phyloP scores from a whole-genome alignment of 2,797 vertebrate genomes.

The Gadopsis marmoratus region DNA sequence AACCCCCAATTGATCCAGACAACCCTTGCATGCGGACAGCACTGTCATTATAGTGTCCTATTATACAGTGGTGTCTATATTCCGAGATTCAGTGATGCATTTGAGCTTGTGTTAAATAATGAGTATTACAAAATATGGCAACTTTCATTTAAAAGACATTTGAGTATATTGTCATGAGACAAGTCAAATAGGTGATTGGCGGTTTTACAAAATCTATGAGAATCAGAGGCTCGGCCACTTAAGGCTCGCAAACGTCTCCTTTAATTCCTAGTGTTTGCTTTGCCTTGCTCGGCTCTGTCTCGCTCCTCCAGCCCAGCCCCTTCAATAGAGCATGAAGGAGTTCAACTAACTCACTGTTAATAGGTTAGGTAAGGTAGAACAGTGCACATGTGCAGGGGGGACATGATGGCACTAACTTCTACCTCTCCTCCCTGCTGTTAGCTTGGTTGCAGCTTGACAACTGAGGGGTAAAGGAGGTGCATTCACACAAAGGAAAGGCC shows the following conservation, averaged over 20 bases:
- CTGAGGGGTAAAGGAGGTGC: constrained; percentile 54
- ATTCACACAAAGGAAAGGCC: constrained; percentile 49
- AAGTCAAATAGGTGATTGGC: constrained; percentile 13
- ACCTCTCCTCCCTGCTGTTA: constrained; percentile 41
- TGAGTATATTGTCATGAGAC: neutral
- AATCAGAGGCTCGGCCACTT: constrained; percentile 40
- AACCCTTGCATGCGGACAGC: neutral
- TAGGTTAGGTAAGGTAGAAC: constrained; percentile 36
- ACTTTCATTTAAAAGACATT: neutral
- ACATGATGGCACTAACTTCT: constrained; percentile 30
- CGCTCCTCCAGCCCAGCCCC: constrained; percentile 54
- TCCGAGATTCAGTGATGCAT: neutral
- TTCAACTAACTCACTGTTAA: constrained; percentile 58
- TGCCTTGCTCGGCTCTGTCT: constrained; percentile 73
- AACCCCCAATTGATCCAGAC: neutral
- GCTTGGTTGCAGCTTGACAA: constrained; percentile 52
- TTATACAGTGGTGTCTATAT: neutral
- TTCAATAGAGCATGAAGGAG: constrained; percentile 67
- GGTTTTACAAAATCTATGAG: constrained; percentile 23
- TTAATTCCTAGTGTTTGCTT: constrained; percentile 76
- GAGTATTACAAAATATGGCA: neutral
- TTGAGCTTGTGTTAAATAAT: neutral
- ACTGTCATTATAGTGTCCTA: neutral
- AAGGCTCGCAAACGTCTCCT: constrained; percentile 68
- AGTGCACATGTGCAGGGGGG: constrained; percentile 23